These are phyloP conservation scores for Drosophila nigromelanica DNA, from an alignment of 1,140 invertebrate species.

Conservation along the genomic window DNA sequence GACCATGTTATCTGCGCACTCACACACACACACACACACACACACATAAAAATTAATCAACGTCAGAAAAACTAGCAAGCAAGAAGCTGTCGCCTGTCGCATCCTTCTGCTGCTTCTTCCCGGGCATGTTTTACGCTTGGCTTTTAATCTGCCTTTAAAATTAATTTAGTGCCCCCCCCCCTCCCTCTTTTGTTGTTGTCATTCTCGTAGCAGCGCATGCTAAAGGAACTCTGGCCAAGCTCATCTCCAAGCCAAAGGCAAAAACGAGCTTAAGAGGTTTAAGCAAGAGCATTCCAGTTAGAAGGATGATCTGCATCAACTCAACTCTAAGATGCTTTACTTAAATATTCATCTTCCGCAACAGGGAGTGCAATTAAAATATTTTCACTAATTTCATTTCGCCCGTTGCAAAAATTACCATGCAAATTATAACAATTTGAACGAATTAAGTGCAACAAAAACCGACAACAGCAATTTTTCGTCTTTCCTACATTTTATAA, in stretches of 20 bases:
- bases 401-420: slow-evolving; percentile 42
- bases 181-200: slow-evolving; percentile 1
- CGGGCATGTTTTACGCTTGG: slow-evolving; percentile 31
- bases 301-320: too few relatives aligned
- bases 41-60: slow-evolving; percentile 74
- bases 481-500: slow-evolving; percentile 12
- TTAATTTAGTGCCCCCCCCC: slow-evolving; percentile 56
- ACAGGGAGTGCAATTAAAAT: slow-evolving; percentile 62
- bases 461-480: slow-evolving; percentile 21
- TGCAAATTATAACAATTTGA: slow-evolving; percentile 55
- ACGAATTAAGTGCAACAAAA: slow-evolving; percentile 59
- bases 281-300: slow-evolving; percentile 1
- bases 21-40: too few relatives aligned
- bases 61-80: slow-evolving; percentile 46
- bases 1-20: slow-evolving; percentile 3
- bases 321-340: neutral
- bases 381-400: slow-evolving; percentile 61
- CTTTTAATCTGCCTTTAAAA: slow-evolving; percentile 61
- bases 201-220: neutral
- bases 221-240: slow-evolving; percentile 1
- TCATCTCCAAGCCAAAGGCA: slow-evolving; percentile 12
- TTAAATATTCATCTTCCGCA: slow-evolving; percentile 18
- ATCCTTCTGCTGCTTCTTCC: neutral
- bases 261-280: neutral
- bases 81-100: slow-evolving; percentile 29